Evolutionary conservation across 2,888 invertebrate species (phyloP).

Genomic region (Volucella bombylans): DNA sequence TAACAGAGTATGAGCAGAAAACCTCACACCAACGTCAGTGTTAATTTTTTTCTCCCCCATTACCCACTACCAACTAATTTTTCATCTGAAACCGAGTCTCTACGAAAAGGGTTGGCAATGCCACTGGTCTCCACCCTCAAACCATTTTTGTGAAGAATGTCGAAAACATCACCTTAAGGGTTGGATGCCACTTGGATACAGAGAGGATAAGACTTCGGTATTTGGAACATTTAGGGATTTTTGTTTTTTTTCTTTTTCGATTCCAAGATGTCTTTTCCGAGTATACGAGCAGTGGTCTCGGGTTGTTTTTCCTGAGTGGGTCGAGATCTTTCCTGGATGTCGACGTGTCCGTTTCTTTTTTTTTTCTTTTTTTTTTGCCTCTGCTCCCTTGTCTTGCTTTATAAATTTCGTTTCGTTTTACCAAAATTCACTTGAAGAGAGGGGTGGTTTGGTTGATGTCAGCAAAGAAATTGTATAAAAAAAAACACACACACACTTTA

Average conservation of each 20-base stretch:
- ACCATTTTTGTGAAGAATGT: conserved; percentile 57
- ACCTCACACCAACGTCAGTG: conserved; percentile 26
- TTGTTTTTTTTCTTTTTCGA: conserved; percentile 25
- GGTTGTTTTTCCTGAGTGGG: conserved; percentile 69
- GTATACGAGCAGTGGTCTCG: conserved; percentile 56
- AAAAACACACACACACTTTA: too few relatives aligned
- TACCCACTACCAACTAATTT: conserved; percentile 26
- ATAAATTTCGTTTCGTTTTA: conserved; percentile 54
- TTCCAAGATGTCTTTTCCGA: conserved; percentile 34
- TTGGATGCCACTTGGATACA: conserved; percentile 60
- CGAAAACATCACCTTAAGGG: conserved; percentile 70
- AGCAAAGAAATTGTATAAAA: too few relatives aligned
- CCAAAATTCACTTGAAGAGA: conserved; percentile 26
- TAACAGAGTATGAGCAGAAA: conserved; percentile 31
- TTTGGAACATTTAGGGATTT: conserved; percentile 14
- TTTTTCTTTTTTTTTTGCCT: conserved; percentile 27
- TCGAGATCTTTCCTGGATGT: conserved; percentile 69
- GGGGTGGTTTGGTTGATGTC: background rate
- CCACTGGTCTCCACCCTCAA: conserved; percentile 31
- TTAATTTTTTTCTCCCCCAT: conserved; percentile 34
- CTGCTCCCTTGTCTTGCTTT: conserved; percentile 62
- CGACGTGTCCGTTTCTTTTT: conserved; percentile 48
- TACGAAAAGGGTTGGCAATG: conserved; percentile 50
- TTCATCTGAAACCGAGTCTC: conserved; percentile 2
- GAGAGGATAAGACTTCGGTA: conserved; percentile 58